Conservation (phyloP, 2,888 invertebrate species). For the Nomada ruficornis region DNA sequence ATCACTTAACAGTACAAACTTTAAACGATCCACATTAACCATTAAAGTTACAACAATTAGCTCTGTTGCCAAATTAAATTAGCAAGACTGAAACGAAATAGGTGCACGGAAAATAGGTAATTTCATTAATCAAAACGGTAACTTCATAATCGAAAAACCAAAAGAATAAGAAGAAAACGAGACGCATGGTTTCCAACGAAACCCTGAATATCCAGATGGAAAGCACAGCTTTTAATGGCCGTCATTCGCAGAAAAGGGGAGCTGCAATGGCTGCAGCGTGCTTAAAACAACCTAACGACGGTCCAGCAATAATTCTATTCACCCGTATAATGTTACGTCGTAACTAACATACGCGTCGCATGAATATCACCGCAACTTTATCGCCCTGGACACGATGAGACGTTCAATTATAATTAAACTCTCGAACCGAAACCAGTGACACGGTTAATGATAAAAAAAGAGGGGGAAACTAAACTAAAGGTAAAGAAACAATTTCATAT, state of each 20-base stretch:
- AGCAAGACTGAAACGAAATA: no score
- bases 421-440: no score
- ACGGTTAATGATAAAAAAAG: neutral
- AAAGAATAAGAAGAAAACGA: no score
- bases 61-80: no score
- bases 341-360: conserved; percentile 34
- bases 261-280: neutral
- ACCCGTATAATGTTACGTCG: conserved; percentile 33
- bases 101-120: no score
- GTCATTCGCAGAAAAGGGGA: conserved; percentile 1
- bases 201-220: neutral
- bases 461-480: neutral
- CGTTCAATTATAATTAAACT: conserved; percentile 35
- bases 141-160: neutral
- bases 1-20: no score
- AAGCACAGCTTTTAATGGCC: neutral
- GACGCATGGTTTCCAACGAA: neutral
- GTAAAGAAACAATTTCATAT: neutral
- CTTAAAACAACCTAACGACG: conserved; percentile 27
- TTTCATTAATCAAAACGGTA: conserved; percentile 7
- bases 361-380: conserved; percentile 39
- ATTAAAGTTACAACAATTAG: no score
- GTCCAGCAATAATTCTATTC: conserved; percentile 30
- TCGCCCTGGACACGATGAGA: conserved; percentile 16
- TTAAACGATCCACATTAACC: no score